phyloP scores from a whole-genome alignment of 2,797 vertebrate species.

The Emys orbicularis region DNA sequence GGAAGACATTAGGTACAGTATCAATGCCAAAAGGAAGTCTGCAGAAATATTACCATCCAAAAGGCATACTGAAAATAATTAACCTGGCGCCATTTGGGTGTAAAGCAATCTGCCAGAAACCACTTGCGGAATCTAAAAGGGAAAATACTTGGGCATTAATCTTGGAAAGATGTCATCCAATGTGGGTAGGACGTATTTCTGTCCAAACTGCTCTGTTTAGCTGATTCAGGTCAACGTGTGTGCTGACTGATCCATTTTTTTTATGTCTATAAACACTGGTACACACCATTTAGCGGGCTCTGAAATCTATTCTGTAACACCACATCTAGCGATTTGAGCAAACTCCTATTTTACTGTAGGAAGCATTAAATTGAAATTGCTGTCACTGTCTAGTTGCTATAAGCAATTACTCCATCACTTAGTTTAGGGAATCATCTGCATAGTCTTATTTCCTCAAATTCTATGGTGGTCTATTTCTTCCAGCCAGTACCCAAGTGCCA shows the following conservation, averaged over 20 bases:
- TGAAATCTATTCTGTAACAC: conserved; percentile 14
- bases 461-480: not conserved
- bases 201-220: conserved; percentile 49
- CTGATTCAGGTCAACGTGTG: conserved; percentile 63
- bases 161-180: conserved; percentile 69
- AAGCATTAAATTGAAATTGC: not conserved
- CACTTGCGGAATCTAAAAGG: conserved; percentile 65
- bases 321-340: not conserved
- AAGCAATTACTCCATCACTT: not conserved
- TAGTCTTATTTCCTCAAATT: not conserved
- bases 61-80: conserved; percentile 76
- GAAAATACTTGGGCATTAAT: conserved; percentile 60
- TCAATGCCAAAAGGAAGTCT: conserved; percentile 75
- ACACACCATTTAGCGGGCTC: not conserved
- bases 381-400: rapidly evolving
- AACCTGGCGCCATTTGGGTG: conserved; percentile 73
- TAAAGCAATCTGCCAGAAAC: conserved; percentile 69
- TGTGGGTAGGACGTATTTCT: conserved; percentile 3
- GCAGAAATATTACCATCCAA: conserved; percentile 72
- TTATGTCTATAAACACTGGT: not conserved
- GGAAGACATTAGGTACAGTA: conserved; percentile 71
- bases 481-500: rapidly evolving
- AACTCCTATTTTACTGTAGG: not conserved
- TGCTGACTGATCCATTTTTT: conserved; percentile 52
- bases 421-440: not conserved